Evolutionary conservation across 2,797 vertebrate species (phyloP).

Genomic region (Emys orbicularis): DNA sequence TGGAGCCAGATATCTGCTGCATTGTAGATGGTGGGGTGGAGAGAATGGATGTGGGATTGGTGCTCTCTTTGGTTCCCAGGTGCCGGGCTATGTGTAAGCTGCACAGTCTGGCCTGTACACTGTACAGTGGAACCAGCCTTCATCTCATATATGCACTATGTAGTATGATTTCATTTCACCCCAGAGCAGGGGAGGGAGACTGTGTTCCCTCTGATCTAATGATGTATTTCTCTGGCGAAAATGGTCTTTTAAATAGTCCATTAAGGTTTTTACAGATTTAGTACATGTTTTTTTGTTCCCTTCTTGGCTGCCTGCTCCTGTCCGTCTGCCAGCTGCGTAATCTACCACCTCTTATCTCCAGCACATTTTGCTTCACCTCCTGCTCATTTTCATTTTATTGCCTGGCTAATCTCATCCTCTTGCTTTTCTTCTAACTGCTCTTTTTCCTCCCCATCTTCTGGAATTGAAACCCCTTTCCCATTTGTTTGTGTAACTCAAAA

Average conservation of each 20-base stretch:
- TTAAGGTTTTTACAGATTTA: conserved; percentile 38
- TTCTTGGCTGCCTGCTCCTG: conserved; percentile 40
- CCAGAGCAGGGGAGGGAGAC: not conserved
- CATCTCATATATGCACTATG: not conserved
- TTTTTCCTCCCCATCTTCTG: conserved; percentile 58
- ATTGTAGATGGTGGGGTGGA: not conserved
- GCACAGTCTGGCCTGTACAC: not conserved
- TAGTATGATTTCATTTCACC: not conserved
- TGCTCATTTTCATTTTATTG: conserved; percentile 72
- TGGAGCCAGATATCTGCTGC: not conserved
- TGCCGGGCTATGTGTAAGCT: not conserved
- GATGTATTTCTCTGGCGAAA: not conserved
- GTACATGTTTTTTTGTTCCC: conserved; percentile 42
- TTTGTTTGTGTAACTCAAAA: conserved; percentile 65
- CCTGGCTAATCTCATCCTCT: conserved; percentile 71
- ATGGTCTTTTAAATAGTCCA: not conserved
- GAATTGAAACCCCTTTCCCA: conserved; percentile 68
- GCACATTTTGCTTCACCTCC: conserved; percentile 60
- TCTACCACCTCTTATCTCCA: conserved; percentile 65
- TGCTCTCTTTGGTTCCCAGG: not conserved
- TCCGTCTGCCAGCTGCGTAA: conserved; percentile 63
- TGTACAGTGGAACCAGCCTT: not conserved
- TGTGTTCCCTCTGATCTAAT: not conserved
- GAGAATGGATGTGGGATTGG: not conserved
- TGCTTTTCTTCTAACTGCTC: conserved; percentile 61